Conservation (phyloP, 2,797 vertebrate species). For the Varecia variegata region DNA sequence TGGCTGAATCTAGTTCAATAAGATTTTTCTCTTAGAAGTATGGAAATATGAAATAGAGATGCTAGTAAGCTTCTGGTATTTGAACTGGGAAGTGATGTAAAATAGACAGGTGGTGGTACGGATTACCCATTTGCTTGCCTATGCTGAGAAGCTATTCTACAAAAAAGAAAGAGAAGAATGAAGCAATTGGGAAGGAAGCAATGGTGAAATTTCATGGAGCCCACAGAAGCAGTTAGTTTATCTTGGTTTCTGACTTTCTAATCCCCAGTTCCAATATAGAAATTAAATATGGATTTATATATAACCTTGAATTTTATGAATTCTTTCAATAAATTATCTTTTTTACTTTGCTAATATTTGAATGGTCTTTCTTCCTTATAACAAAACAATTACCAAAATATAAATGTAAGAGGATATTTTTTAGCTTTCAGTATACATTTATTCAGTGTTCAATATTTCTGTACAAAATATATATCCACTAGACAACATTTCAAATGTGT, state of each 20-base stretch:
- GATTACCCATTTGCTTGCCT: background rate
- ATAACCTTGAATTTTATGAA: background rate
- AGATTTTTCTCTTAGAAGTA: background rate
- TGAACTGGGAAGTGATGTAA: background rate
- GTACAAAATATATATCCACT: background rate
- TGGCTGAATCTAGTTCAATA: background rate
- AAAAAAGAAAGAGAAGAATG: background rate
- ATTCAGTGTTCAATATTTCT: background rate
- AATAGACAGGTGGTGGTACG: background rate
- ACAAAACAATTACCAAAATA: background rate
- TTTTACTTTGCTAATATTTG: background rate
- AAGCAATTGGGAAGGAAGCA: background rate
- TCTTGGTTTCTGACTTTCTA: background rate
- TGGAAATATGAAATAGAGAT: background rate
- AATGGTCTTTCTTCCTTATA: background rate
- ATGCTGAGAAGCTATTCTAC: background rate
- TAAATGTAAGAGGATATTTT: background rate
- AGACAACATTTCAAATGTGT: background rate
- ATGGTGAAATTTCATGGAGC: background rate
- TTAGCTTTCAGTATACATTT: background rate
- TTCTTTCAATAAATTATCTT: background rate
- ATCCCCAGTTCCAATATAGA: background rate
- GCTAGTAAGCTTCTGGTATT: background rate
- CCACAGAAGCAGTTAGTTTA: background rate
- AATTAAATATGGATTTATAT: background rate